Base-by-base conservation (phyloP, 2,797 vertebrate species). In the Oryzias dopingdopingensis region DNA sequence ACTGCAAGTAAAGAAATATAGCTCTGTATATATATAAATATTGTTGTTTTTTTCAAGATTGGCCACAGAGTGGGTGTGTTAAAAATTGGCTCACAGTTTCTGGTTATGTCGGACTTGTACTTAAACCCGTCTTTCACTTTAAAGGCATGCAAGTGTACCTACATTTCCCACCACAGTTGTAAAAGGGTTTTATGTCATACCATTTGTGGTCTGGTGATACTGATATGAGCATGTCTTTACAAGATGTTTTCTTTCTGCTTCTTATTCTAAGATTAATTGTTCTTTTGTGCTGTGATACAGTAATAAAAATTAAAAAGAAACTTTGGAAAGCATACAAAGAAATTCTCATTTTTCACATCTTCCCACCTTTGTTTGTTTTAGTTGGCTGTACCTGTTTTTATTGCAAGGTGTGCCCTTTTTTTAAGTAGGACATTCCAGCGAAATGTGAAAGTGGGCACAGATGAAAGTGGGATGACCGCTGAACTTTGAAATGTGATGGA, bases 91-190 rank as follows among this genome's bases (percentile, higher is more conserved):
- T 22, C n/a, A 58, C 14, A 62, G 20, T 63, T 12, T 51, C 43
- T 59, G 32, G 12, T 37, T 13, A 37, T 37, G 32, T 37, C 10
- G 12, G 32, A 2, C 32, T 12, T 37, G 20, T 47, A 22, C 56
- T 51, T 6, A 62, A 40, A 20, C 53, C 17, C 40, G 24, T 17
- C 49, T 42, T 37, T 20, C 20, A 5, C 22, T 59, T 41, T 5
- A 5, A 44, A 47, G 44, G 37, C 14, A 18, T 12, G 40, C 26
- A 23, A 37, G 43, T 32, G 29, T 49, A 49, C 26, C 53, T 54
- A 14, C 47, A 66, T 20, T 62, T 70, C 67, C 62, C 61, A 60
- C 62, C 42, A 62, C 5, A 59, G 53, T 51, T 64, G 51, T 75
- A 45, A 60, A 59, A 70, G 0, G 44, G 14, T 50, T 63, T 72